Evolutionary conservation across 1,140 invertebrate genomes (phyloP).

Genomic region (Uloborus diversus): DNA sequence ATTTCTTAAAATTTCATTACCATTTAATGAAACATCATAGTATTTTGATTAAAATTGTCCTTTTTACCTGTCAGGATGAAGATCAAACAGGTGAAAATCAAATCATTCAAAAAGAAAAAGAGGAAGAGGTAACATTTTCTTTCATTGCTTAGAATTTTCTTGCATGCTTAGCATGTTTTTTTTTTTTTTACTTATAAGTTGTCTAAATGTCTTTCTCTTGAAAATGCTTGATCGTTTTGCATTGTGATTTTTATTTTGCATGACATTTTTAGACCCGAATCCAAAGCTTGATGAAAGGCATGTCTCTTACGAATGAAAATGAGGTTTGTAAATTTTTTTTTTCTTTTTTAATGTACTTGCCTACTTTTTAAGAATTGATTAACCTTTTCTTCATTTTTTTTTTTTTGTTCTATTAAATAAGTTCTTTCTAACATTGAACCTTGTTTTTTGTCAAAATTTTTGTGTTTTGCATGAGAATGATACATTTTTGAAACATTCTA

Average conservation of each 20-base stretch:
- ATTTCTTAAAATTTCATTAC: too few relatives aligned
- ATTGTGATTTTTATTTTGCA: conserved; percentile 14
- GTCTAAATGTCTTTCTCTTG: not conserved
- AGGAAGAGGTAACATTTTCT: conserved; percentile 31
- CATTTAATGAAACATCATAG: too few relatives aligned
- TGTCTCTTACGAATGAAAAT: conserved; percentile 52
- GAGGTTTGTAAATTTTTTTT: conserved; percentile 51
- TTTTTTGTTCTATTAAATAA: not conserved
- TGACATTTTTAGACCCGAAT: conserved; percentile 56
- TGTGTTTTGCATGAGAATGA: too few relatives aligned
- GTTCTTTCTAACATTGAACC: not conserved
- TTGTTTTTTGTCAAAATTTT: not conserved
- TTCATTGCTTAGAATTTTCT: not conserved
- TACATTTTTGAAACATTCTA: too few relatives aligned
- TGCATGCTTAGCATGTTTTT: not conserved
- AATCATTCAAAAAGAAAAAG: conserved; percentile 26
- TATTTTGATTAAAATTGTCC: too few relatives aligned
- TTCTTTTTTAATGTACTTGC: not conserved
- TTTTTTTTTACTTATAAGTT: not conserved
- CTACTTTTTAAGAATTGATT: not conserved
- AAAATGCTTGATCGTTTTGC: not conserved
- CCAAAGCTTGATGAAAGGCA: conserved; percentile 58
- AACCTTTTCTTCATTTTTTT: not conserved
- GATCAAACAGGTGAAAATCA: conserved; percentile 11
- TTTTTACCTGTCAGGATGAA: too few relatives aligned